A percentile compares a stretch with the other conserved stretches of the same genome.
phyloP scores from a whole-genome alignment of 1,140 invertebrate species.

The Onthophagus taurus region DNA sequence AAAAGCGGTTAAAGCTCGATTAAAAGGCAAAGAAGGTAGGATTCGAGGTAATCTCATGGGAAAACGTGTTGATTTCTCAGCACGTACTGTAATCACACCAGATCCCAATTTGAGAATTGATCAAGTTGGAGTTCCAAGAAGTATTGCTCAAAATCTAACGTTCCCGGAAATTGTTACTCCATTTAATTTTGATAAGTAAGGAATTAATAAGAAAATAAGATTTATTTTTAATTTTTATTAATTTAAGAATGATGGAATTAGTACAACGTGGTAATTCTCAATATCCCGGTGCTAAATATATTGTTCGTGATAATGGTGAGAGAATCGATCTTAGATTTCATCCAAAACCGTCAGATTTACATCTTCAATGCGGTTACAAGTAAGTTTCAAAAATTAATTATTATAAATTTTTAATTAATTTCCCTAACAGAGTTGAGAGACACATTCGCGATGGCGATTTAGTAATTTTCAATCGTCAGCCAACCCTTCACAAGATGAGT shows the following conservation, averaged over 20 bases:
- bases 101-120: constrained; percentile 98
- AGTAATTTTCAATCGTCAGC: constrained; percentile 99
- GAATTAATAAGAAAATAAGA: constrained; percentile 8
- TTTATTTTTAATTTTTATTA: constrained; percentile 11
- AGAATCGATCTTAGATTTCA: constrained; percentile 97
- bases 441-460: constrained; percentile 97
- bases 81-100: constrained; percentile 97
- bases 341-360: constrained; percentile 95
- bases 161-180: constrained; percentile 99
- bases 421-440: constrained; percentile 65
- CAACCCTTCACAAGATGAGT: constrained; percentile 99
- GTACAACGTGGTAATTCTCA: constrained; percentile 93
- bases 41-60: constrained; percentile 99
- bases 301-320: constrained; percentile 96
- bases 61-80: constrained; percentile 99
- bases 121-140: constrained; percentile 96
- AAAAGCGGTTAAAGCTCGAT: constrained; percentile 89
- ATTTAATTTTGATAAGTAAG: constrained; percentile 91
- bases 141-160: constrained; percentile 97
- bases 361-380: constrained; percentile 96
- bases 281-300: constrained; percentile 99
- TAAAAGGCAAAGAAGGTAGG: constrained; percentile 94
- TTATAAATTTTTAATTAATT: constrained; percentile 2
- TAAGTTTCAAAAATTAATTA: constrained; percentile 16
- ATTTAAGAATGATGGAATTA: constrained; percentile 86